Conservation (phyloP, 2,888 invertebrate species). For the Hybos culiciformis region DNA sequence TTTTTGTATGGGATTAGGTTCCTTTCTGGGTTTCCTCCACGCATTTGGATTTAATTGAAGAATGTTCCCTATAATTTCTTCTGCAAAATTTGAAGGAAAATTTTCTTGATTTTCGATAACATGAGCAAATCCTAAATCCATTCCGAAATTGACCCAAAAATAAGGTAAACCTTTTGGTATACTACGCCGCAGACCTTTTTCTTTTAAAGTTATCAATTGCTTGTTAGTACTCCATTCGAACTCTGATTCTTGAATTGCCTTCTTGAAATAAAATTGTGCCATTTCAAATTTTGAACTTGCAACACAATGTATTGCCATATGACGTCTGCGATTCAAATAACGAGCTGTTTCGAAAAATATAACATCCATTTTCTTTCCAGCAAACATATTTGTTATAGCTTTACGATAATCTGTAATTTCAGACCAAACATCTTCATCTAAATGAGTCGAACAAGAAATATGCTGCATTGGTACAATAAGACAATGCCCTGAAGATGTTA, state of each 20-base stretch:
- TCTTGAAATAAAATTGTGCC: conserved; percentile 95
- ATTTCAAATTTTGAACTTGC: conserved; percentile 74
- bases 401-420: conserved; percentile 67
- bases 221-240: conserved; percentile 92
- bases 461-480: conserved; percentile 76
- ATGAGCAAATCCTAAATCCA: conserved; percentile 86
- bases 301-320: conserved; percentile 80
- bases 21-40: conserved; percentile 73
- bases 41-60: conserved; percentile 69
- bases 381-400: conserved; percentile 65
- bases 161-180: conserved; percentile 91
- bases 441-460: conserved; percentile 57
- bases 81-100: conserved; percentile 83
- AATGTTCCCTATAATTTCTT: conserved; percentile 93
- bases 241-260: conserved; percentile 91
- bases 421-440: conserved; percentile 91
- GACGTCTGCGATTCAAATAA: conserved; percentile 58
- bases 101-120: conserved; percentile 85
- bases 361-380: conserved; percentile 56
- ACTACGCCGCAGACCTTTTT: conserved; percentile 59
- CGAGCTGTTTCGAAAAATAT: conserved; percentile 85
- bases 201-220: conserved; percentile 61
- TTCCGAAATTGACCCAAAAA: conserved; percentile 87
- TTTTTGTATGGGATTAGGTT: conserved; percentile 41
- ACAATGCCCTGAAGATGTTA: conserved; percentile 67